Percentiles rank a stretch among this genome's conserved stretches.
Evolutionary conservation across 2,888 invertebrate genomes (phyloP).

Genomic region (Dynastes grantii): DNA sequence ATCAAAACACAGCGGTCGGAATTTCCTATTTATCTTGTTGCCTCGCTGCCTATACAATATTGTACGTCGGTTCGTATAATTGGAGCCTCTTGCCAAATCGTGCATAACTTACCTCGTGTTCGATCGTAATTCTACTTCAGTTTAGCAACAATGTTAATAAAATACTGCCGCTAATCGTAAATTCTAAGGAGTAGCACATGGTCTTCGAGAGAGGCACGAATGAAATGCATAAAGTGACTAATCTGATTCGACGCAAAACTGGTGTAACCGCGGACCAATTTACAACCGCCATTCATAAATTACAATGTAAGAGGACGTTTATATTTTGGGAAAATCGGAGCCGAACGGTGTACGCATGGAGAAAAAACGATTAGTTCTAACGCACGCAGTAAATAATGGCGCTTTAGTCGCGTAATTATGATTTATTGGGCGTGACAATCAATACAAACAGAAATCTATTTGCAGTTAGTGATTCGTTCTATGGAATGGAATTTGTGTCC

Average conservation of each 20-base stretch:
- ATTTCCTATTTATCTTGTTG: conserved; percentile 26
- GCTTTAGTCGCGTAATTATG: conserved; percentile 17
- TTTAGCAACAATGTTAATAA: conserved; percentile 38
- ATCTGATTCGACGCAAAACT: conserved; percentile 32
- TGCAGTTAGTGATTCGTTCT: conserved; percentile 22
- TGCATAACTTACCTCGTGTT: conserved; percentile 21
- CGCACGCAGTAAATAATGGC: conserved; percentile 14
- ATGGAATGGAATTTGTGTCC: neutral
- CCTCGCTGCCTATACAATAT: neutral
- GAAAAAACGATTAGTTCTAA: neutral
- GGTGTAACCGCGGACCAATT: conserved; percentile 18
- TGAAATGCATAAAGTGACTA: conserved; percentile 20
- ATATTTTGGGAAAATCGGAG: conserved; percentile 24
- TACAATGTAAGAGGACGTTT: conserved; percentile 37
- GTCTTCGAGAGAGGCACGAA: conserved; percentile 12
- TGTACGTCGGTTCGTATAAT: neutral
- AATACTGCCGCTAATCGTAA: conserved; percentile 8
- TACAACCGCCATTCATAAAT: conserved; percentile 37
- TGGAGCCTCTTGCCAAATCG: conserved; percentile 7
- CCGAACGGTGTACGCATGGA: neutral
- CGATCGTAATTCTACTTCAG: conserved; percentile 25
- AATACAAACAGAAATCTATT: conserved; percentile 30
- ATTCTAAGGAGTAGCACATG: conserved; percentile 13
- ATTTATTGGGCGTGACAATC: conserved; percentile 38
- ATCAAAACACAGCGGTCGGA: neutral